Conservation (phyloP, 2,113 vertebrate genomes). For the Asarcornis scutulata region DNA sequence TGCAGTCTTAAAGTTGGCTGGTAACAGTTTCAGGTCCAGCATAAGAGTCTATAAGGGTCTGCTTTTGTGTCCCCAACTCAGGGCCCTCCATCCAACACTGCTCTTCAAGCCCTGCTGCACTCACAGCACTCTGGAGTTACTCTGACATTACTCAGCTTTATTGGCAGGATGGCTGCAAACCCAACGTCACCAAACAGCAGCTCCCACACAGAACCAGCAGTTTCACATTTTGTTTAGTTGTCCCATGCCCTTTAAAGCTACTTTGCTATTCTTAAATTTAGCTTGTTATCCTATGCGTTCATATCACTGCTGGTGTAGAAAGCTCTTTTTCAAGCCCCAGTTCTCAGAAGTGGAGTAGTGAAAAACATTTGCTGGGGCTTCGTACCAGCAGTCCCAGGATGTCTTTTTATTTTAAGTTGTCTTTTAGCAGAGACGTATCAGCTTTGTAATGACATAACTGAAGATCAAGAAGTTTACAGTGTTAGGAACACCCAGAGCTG, state of each 20-base stretch:
- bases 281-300: background rate
- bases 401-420: background rate
- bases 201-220: background rate
- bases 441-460: background rate
- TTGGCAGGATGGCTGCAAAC: background rate
- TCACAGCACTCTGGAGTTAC: background rate
- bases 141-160: background rate
- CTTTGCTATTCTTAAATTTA: background rate
- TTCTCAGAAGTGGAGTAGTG: background rate
- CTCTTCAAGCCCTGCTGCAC: background rate
- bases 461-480: background rate
- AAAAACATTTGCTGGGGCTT: background rate
- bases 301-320: background rate
- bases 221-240: background rate
- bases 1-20: accelerated
- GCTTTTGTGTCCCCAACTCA: background rate
- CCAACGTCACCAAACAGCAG: background rate
- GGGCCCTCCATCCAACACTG: background rate
- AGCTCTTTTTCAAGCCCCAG: background rate
- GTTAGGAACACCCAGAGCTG: background rate
- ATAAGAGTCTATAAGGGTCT: background rate
- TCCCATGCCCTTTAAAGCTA: background rate
- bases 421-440: background rate
- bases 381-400: background rate
- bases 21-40: background rate